Percentiles rank a stretch among this genome's conserved stretches.
phyloP scores from a whole-genome alignment of 2,888 invertebrate species.

The Tinea semifulvella region DNA sequence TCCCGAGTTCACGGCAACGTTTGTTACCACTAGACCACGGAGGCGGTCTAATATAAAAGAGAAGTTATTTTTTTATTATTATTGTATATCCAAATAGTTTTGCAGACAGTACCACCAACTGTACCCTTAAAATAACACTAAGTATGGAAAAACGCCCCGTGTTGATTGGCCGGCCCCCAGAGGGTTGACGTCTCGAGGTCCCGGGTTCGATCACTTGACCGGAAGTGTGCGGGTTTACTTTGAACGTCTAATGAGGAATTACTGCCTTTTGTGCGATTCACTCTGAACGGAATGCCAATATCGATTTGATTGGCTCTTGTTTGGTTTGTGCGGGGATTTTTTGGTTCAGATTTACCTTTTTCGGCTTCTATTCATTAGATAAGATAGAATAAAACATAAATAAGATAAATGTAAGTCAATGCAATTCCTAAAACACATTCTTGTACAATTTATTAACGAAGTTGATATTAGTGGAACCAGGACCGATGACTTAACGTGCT shows the following conservation, averaged over 20 bases:
- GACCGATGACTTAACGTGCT: no score
- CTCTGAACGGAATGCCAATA: slow-evolving; percentile 7
- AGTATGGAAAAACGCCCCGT: slow-evolving; percentile 16
- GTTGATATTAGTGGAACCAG: no score
- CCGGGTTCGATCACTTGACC: slow-evolving; percentile 37
- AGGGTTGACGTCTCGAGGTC: slow-evolving; percentile 24
- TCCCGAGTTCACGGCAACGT: no score
- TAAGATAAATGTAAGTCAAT: no score
- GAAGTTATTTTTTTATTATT: no score
- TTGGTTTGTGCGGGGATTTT: slow-evolving; percentile 1
- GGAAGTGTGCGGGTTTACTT: slow-evolving; percentile 30
- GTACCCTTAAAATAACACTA: slow-evolving; percentile 17
- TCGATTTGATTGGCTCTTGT: slow-evolving; percentile 13
- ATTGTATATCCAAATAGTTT: no score
- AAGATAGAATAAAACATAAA: no score
- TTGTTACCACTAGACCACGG: no score
- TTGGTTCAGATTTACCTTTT: neutral
- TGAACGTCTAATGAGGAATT: slow-evolving; percentile 54
- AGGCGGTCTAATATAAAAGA: no score
- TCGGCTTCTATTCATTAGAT: neutral
- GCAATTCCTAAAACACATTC: no score
- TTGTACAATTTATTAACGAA: no score
- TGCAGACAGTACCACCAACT: no score
- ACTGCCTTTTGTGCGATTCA: slow-evolving; percentile 39
- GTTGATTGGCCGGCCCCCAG: slow-evolving; percentile 53